Evolutionary conservation across 2,888 invertebrate species (phyloP), one percentile per base, ranked within the genome.

Genomic region (Cryptosula pallasiana): DNA sequence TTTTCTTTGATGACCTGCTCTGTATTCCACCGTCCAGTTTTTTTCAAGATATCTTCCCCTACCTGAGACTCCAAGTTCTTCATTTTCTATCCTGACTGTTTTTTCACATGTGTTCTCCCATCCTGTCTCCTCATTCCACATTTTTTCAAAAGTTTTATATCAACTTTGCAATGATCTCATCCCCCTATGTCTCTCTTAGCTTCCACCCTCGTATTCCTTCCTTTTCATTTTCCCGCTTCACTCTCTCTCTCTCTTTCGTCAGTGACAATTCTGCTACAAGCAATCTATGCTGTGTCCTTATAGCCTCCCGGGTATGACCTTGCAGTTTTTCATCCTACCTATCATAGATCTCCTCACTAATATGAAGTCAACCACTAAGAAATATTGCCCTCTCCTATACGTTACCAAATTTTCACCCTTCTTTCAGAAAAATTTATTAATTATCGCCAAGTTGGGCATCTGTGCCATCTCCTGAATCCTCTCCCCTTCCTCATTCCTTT

Each of bases 241-340:
- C 16, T 16, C 45, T 45, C 16, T 9, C 45, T 55, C 25, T n/a
- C 25, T n/a, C 55, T 55, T n/a, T 55, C 55, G 3, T 25, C 3
- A 20, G 23, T 55, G 55, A n/a, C n/a, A n/a, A n/a, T n/a, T 55
- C 55, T n/a, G 25, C 25, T n/a, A 13, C 55, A 20, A 55, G 16
- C n/a, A 55, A 25, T n/a, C 55, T 55, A 23, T 55, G 55, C 55
- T 55, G 55, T 55, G 55, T 55, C 16, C n/a, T 25, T 5, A 55
- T 55, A n/a, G 55, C 16, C 55, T 55, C 16, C 55, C 55, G 23
- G 55, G 55, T n/a, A 55, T 55, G 55, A 55, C 55, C n/a, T 55
- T n/a, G 55, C 55, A 55, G 23, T 55, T 55, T n/a, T 25, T 55
- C n/a, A 55, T 55, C 23, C 25, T 55, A 23, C 55, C 5, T n/a